Evolutionary conservation across 2,888 invertebrate genomes (phyloP), one percentile per base, ranked within the genome.

Genomic region (Rapana venosa): DNA sequence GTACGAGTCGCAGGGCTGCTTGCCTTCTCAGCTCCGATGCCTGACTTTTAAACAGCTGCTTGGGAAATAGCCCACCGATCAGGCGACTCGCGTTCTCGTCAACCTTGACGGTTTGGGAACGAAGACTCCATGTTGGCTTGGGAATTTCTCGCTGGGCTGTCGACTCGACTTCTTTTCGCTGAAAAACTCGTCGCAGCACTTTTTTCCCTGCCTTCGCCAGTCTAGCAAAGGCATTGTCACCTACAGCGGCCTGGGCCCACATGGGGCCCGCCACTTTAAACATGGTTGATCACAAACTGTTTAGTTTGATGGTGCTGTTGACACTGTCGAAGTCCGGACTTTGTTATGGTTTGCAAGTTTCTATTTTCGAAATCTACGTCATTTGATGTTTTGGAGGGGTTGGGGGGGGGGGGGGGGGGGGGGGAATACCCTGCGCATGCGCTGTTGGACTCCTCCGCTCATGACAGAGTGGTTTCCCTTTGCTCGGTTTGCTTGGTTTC

Each of bases 1-100:
- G 88, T 74, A 91, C 77, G 66, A 92, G 91, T 32, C 91, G 91
- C 90, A 92, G 90, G 58, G 93, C 93, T 20, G 94, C 93, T 83
- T 87, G 89, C 70, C 92, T 90, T 17, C 93, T 88, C 61, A 92
- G 70, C 61, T 93, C 92, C 15, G 92, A 91, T 1, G 93, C 94
- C 26, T 92, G 87, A 22, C 92, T 93, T 58, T 91, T 89, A 87
- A 90, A 91, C 58, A 89, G 91, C n/a, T 91, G 87, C 20, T 90
- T 91, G 0, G 92, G 92, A 35, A 93, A 88, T 20, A 92, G 66
- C 15, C 89, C 90, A 30, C 88, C 88, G 58, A 91, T 85, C 15
- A 90, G 70, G 20, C 83, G 88, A 36, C 56, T 56, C 35, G 35
- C 32, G 81, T 36, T 87, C 47, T 70, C 66, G 47, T 47, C 70